phyloP scores from a whole-genome alignment of 2,888 invertebrate genomes.

The Sericinus montela region DNA sequence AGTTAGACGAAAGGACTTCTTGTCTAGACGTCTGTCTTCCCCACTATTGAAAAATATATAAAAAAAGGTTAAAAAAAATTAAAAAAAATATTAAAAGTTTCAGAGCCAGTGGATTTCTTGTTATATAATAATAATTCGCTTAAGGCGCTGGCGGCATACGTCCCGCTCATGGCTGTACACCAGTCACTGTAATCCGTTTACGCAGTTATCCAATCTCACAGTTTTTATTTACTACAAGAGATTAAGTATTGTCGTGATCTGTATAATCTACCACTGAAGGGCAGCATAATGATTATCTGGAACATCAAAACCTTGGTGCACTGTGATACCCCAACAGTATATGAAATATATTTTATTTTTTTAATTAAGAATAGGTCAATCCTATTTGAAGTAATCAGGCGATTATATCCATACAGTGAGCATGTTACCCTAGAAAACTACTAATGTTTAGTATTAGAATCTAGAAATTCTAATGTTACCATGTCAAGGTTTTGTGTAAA shows the following conservation, averaged over 20 bases:
- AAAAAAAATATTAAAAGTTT: background rate
- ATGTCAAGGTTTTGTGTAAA: no score
- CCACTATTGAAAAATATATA: no score
- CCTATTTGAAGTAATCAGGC: no score
- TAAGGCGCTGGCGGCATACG: constrained; percentile 20
- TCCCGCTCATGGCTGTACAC: constrained; percentile 11
- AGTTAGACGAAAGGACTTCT: no score
- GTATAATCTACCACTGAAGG: constrained; percentile 8
- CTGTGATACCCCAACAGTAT: background rate
- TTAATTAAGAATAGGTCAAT: no score
- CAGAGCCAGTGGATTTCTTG: constrained; percentile 5
- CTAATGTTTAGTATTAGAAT: no score
- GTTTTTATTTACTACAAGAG: constrained; percentile 17
- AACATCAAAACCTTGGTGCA: constrained; percentile 1
- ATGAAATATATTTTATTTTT: background rate
- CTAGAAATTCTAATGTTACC: no score
- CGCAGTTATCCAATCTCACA: constrained; percentile 16
- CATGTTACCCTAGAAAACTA: no score
- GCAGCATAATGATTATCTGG: constrained; percentile 2
- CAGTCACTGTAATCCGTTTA: constrained; percentile 18
- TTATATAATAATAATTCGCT: constrained; percentile 20
- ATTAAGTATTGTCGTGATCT: constrained; percentile 14
- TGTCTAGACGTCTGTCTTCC: no score
- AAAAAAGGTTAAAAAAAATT: no score
- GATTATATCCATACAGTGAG: background rate